These are phyloP conservation scores for Malurus leucopterus DNA, from an alignment of 2,797 vertebrate genomes.

Conservation along the genomic window DNA sequence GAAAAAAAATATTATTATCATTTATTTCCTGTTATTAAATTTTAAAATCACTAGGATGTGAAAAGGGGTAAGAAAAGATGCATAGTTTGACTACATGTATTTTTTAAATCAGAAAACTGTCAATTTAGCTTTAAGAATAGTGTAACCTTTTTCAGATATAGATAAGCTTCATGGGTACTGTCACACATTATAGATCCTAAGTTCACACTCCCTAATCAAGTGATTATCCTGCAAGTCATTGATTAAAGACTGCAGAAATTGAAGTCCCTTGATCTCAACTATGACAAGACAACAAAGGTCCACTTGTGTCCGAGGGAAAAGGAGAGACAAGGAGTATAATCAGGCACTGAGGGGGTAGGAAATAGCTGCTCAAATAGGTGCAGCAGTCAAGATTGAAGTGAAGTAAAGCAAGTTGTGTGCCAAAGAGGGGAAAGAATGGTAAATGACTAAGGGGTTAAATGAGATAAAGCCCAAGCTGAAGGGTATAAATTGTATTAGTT, in stretches of 20 bases:
- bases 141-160: not conserved
- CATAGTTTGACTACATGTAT: not conserved
- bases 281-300: constrained; percentile 13
- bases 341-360: not conserved
- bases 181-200: not conserved
- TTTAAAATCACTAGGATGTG: not conserved
- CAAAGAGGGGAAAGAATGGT: not conserved
- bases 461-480: not conserved
- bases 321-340: not conserved
- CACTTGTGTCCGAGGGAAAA: not conserved
- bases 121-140: not conserved
- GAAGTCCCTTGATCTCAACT: not conserved
- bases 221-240: not conserved
- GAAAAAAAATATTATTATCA: not conserved
- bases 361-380: not conserved
- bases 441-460: not conserved
- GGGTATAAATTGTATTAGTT: not conserved
- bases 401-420: not conserved
- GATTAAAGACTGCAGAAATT: constrained; percentile 16
- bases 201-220: constrained; percentile 23
- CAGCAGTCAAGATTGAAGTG: not conserved
- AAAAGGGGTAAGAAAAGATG: not conserved
- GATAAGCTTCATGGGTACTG: not conserved
- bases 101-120: not conserved
- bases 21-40: not conserved